These are phyloP conservation scores for Lota lota DNA, from an alignment of 2,113 vertebrate genomes.

Conservation along the genomic window DNA sequence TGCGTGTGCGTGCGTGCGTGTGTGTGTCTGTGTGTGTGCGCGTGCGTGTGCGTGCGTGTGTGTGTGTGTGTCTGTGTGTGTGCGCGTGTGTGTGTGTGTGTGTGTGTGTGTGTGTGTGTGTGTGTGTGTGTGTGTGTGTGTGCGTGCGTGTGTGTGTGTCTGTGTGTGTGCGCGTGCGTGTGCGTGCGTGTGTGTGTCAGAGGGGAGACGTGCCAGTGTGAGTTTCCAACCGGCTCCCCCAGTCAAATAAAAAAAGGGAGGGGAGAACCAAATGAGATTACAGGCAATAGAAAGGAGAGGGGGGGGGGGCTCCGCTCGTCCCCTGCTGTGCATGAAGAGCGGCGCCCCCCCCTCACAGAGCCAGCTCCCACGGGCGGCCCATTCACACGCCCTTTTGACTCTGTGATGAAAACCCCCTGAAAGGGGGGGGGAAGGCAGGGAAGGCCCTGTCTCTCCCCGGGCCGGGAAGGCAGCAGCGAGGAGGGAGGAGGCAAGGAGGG, in stretches of 20 bases:
- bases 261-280: slow-evolving; percentile 89
- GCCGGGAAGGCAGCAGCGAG: not conserved
- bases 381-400: slow-evolving; percentile 99
- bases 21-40: no score
- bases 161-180: no score
- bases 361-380: slow-evolving; percentile 85
- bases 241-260: slow-evolving; percentile 80
- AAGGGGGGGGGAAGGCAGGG: no score
- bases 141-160: no score
- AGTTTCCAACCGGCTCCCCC: slow-evolving; percentile 73
- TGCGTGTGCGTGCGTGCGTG: no score
- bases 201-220: slow-evolving; percentile 62
- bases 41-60: no score
- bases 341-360: slow-evolving; percentile 74
- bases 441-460: slow-evolving; percentile 69
- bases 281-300: slow-evolving; percentile 85
- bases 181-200: slow-evolving; percentile 56
- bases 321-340: slow-evolving; percentile 93
- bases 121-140: no score
- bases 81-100: no score
- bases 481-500: not conserved
- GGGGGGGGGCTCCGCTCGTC: slow-evolving; percentile 86
- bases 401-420: slow-evolving; percentile 81
- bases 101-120: no score
- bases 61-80: no score